These are phyloP conservation scores for Axis porcinus DNA, from an alignment of 2,113 vertebrate genomes.

Conservation along the genomic window DNA sequence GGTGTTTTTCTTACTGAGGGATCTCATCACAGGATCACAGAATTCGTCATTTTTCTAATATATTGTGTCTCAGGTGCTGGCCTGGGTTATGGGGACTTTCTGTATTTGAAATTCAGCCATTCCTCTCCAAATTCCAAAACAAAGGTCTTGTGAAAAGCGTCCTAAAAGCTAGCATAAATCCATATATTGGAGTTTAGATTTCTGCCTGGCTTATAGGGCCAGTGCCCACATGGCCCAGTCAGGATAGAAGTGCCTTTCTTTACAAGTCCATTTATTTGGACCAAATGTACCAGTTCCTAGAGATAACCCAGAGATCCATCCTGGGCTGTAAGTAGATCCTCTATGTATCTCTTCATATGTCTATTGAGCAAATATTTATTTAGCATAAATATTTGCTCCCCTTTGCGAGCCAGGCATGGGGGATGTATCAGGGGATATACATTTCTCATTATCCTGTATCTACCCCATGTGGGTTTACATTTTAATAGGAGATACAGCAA, in stretches of 20 bases:
- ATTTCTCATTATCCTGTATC: neutral
- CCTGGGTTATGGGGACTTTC: neutral
- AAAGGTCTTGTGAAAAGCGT: neutral
- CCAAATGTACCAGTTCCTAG: neutral
- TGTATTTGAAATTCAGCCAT: neutral
- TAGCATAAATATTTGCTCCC: neutral
- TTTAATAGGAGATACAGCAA: neutral
- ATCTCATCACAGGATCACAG: neutral
- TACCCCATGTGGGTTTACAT: neutral
- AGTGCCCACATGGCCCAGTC: neutral
- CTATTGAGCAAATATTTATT: neutral
- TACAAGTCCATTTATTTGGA: neutral
- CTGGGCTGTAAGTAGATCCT: neutral
- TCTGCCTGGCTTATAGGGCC: neutral
- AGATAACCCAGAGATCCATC: neutral
- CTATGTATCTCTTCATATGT: neutral
- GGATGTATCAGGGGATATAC: neutral
- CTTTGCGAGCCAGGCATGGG: neutral
- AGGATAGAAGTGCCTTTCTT: neutral
- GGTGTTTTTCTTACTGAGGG: neutral
- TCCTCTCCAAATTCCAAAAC: neutral
- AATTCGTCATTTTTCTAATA: neutral
- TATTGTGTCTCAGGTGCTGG: neutral
- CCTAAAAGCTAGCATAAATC: neutral
- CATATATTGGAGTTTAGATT: neutral